These are phyloP conservation scores for Echinops telfairi DNA, from an alignment of 2,113 vertebrate species.

Conservation along the genomic window DNA sequence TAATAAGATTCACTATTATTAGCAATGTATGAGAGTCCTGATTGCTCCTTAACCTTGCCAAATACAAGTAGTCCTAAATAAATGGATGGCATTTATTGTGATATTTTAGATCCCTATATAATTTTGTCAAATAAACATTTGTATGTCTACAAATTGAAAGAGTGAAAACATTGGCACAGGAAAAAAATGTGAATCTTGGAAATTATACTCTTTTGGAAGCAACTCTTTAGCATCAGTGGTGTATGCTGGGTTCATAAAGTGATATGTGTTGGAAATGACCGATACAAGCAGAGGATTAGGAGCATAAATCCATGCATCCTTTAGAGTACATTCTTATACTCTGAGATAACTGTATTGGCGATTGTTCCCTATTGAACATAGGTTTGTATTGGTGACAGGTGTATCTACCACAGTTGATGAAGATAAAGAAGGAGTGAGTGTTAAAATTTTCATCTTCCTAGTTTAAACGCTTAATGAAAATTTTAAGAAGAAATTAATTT, in stretches of 20 bases:
- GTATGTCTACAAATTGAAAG: neutral
- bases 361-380: conserved; percentile 9
- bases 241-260: neutral
- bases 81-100: conserved; percentile 11
- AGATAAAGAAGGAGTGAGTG: neutral
- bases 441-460: conserved; percentile 6
- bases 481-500: conserved; percentile 44
- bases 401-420: neutral
- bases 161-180: neutral
- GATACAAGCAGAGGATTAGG: conserved; percentile 2
- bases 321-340: conserved; percentile 3
- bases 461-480: neutral
- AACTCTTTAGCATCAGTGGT: neutral
- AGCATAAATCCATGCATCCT: neutral
- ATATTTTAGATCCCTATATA: conserved; percentile 28
- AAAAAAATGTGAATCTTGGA: conserved; percentile 7
- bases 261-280: conserved; percentile 12
- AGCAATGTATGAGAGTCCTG: neutral
- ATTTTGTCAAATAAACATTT: conserved; percentile 58
- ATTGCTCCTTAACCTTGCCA: neutral
- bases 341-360: neutral
- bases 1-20: neutral
- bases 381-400: neutral
- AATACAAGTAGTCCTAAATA: neutral
- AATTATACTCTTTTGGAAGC: conserved; percentile 56